These are phyloP conservation scores for Mystacornis crossleyi DNA, from an alignment of 2,113 vertebrate genomes.

Conservation along the genomic window DNA sequence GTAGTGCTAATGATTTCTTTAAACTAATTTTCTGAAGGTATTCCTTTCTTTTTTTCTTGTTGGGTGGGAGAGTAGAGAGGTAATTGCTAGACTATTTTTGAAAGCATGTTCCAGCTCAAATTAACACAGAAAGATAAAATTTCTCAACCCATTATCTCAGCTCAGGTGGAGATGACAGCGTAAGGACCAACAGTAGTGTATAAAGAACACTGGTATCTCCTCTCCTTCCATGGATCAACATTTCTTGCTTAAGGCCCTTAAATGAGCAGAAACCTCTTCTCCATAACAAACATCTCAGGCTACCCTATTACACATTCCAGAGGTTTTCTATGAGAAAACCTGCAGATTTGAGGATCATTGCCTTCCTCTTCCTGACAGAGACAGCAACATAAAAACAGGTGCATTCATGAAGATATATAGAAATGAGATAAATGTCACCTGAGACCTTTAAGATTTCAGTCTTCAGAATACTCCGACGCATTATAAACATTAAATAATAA, in stretches of 20 bases:
- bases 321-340: not conserved
- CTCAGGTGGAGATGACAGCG: not conserved
- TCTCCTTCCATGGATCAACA: not conserved
- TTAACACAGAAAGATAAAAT: not conserved
- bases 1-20: not conserved
- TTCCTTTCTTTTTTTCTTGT: not conserved
- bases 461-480: not conserved
- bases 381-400: not conserved
- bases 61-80: fast-evolving
- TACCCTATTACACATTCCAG: not conserved
- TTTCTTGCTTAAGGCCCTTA: not conserved
- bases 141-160: not conserved
- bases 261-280: not conserved
- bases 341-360: not conserved
- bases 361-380: not conserved
- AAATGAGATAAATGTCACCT: not conserved
- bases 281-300: not conserved
- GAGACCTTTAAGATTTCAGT: not conserved
- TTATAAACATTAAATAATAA: constrained; percentile 10
- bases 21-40: not conserved
- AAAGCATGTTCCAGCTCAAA: not conserved
- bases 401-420: not conserved
- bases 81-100: not conserved
- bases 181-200: fast-evolving
- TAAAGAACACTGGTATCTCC: not conserved